Percentiles rank a stretch among this genome's conserved stretches.
These are phyloP conservation scores for Melieria omissa DNA, from an alignment of 2,888 invertebrate genomes.

Conservation along the genomic window DNA sequence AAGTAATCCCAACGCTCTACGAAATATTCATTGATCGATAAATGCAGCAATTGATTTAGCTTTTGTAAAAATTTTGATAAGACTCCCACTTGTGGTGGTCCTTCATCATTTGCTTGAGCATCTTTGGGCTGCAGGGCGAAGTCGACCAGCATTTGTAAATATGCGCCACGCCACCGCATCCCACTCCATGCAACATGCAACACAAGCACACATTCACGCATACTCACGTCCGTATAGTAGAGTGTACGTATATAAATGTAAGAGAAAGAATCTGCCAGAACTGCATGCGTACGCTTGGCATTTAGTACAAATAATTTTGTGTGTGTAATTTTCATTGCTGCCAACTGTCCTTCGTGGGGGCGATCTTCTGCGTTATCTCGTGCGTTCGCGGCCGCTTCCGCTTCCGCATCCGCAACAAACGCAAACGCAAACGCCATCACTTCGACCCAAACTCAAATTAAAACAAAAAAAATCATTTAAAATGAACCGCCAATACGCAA, in stretches of 20 bases:
- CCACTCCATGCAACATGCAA: slow-evolving; percentile 5
- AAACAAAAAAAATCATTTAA: background rate
- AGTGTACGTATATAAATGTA: slow-evolving; percentile 7
- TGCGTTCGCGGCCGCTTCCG: slow-evolving; percentile 5
- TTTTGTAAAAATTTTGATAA: background rate
- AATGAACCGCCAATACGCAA: background rate
- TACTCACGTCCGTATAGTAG: slow-evolving; percentile 21
- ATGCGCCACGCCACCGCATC: slow-evolving; percentile 13
- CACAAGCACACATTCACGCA: slow-evolving; percentile 23
- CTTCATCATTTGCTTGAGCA: background rate
- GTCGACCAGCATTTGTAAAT: background rate
- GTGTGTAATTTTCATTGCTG: slow-evolving; percentile 34
- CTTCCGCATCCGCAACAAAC: slow-evolving; percentile 2
- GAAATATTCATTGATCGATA: too few relatives aligned
- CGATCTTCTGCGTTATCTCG: slow-evolving; percentile 4
- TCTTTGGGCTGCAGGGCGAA: background rate
- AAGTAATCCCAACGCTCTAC: too few relatives aligned
- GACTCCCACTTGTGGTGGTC: background rate
- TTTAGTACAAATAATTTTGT: slow-evolving; percentile 22
- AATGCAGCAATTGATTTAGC: too few relatives aligned
- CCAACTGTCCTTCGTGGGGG: slow-evolving; percentile 24
- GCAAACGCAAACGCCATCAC: slow-evolving; percentile 3
- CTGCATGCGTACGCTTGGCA: slow-evolving; percentile 6
- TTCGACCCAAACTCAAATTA: slow-evolving; percentile 12
- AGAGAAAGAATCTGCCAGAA: background rate